These are phyloP conservation scores for Sceloporus tristichus DNA, from an alignment of 2,113 vertebrate genomes.

Conservation along the genomic window DNA sequence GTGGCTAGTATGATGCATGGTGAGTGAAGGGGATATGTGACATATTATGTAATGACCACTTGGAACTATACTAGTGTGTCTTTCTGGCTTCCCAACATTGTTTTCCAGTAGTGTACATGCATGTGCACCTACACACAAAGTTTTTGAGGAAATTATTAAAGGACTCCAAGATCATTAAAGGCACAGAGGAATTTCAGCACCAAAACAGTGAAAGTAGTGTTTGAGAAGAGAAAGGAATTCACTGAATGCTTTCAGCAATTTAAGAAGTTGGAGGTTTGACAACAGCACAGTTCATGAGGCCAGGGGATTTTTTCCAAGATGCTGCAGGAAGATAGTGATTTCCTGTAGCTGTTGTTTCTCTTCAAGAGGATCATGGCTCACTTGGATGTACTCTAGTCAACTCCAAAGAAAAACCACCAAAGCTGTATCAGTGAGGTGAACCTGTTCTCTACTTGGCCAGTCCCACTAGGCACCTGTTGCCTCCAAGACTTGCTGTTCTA, in stretches of 20 bases:
- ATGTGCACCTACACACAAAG: neutral
- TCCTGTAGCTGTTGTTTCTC: neutral
- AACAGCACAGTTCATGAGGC: neutral
- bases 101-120: too few species aligned
- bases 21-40: neutral
- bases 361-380: neutral
- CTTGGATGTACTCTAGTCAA: too few species aligned
- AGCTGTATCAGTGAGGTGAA: too few species aligned
- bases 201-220: neutral
- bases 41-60: neutral
- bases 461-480: too few species aligned
- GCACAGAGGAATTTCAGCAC: neutral
- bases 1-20: too few species aligned
- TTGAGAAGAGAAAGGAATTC: neutral
- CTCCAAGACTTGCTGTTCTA: neutral
- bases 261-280: neutral
- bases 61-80: neutral
- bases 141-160: neutral
- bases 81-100: too few species aligned
- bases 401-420: too few species aligned
- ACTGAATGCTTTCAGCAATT: neutral
- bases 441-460: too few species aligned
- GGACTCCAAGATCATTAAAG: neutral
- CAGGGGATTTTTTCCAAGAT: neutral
- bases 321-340: neutral